Evolutionary conservation across 2,797 vertebrate genomes (phyloP), one percentile per base, ranked within the genome.

Genomic region (Orestias chungarensis): DNA sequence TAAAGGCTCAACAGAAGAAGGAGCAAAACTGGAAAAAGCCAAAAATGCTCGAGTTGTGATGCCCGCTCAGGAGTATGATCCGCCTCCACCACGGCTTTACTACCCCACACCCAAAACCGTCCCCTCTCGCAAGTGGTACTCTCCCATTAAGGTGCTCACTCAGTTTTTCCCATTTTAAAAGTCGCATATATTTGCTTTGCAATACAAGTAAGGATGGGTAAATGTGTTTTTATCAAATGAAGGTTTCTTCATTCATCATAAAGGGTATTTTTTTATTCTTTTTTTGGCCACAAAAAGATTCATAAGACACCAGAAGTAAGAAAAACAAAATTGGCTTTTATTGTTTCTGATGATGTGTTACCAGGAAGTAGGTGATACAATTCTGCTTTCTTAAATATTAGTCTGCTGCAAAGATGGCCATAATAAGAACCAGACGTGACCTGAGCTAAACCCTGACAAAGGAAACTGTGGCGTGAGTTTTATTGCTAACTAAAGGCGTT

Each of bases 1-100:
- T 74, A 98, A 95, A 80, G 98, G 98, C 46, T 99, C 98, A 6
- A 99, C 98, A 0, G 98, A 99, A 82, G 98, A 99, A 93, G 98
- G 98, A 0, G 97, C 97, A 33, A 99, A 99, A 86, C 64, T 99
- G 82, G 98, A 99, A 91, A 97, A 97, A 73, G 96, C 97, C 27
- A 99, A 99, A 91, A 98, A 99, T 0, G 97, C 97, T n/a, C 92
- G 94, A 1, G 97, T 99, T 33, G 96, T 96, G 90, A 95, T 98
- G 96, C 97, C 97, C 0, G 93, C 94, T 20, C 93, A 97, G 81
- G 97, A 99, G 50, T 96, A 94, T 0, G 96, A 97, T 44, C 93
- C 94, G 57, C 91, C 94, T 0, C 94, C 95, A 17, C 86, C 92
- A 2, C 91, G 93, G 43, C 94, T 88, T 10, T 94, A 96, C 17